Percentiles rank a stretch among this genome's conserved stretches.
Conservation (phyloP, 2,888 invertebrate genomes). For the Eupsilia transversa region DNA sequence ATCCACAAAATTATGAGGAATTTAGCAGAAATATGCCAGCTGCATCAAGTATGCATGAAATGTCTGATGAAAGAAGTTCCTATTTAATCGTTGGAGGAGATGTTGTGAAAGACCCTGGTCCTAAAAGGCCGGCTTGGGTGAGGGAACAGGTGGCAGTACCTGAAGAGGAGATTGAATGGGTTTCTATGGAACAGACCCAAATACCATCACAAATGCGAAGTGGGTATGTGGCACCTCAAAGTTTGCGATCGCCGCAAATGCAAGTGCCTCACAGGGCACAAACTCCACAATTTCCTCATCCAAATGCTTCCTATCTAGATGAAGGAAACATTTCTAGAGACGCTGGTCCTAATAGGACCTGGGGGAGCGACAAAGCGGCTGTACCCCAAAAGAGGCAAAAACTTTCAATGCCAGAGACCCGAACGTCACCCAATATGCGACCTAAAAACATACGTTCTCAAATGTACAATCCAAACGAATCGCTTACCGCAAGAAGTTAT, state of each 20-base stretch:
- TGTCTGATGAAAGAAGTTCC: constrained; percentile 49
- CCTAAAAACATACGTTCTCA: constrained; percentile 7
- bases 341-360: neutral
- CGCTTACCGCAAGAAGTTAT: neutral
- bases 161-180: constrained; percentile 42
- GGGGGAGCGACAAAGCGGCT: neutral
- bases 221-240: constrained; percentile 5
- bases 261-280: constrained; percentile 4
- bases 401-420: constrained; percentile 15
- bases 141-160: neutral
- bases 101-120: neutral
- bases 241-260: neutral
- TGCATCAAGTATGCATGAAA: constrained; percentile 67
- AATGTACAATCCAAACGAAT: constrained; percentile 3
- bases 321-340: constrained; percentile 8
- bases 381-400: constrained; percentile 22
- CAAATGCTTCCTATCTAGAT: constrained; percentile 1
- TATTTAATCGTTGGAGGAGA: constrained; percentile 58
- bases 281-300: neutral
- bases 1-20: constrained; percentile 67
- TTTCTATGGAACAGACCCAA: constrained; percentile 43
- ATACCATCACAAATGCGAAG: constrained; percentile 32
- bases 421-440: neutral
- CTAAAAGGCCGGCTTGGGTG: constrained; percentile 10
- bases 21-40: constrained; percentile 69